Percentiles rank a stretch among this genome's conserved stretches.
Evolutionary conservation across 1,140 invertebrate genomes (phyloP).

Genomic region (Mizuhopecten yessoensis): DNA sequence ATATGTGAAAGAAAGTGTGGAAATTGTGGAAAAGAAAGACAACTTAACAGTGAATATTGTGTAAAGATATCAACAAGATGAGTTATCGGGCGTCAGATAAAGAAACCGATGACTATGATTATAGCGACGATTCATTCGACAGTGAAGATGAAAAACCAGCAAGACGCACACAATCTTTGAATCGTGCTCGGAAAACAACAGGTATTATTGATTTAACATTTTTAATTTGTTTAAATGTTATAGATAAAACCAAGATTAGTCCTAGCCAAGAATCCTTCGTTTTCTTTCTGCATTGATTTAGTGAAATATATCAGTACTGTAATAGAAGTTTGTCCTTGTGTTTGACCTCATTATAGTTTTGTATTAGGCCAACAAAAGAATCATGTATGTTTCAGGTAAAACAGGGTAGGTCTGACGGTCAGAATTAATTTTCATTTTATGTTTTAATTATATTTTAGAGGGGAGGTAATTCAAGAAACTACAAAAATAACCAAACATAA

Average conservation of each 20-base stretch:
- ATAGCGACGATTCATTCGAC: constrained; percentile 65
- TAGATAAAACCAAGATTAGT: background rate
- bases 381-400: no score
- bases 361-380: background rate
- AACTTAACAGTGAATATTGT: background rate
- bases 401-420: no score
- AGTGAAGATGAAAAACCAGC: constrained; percentile 64
- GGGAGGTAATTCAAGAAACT: no score
- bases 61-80: background rate
- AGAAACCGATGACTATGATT: constrained; percentile 60
- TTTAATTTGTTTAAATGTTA: no score
- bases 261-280: background rate
- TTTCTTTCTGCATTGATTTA: background rate
- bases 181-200: background rate
- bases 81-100: constrained; percentile 36
- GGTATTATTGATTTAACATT: background rate
- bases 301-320: no score
- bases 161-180: constrained; percentile 1
- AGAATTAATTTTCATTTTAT: no score
- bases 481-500: no score
- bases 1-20: background rate
- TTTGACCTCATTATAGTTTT: no score
- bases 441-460: background rate
- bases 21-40: background rate
- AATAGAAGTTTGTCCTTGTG: no score